These are phyloP conservation scores for Mechanitis mazaeus DNA, from an alignment of 2,888 invertebrate species.

Conservation along the genomic window DNA sequence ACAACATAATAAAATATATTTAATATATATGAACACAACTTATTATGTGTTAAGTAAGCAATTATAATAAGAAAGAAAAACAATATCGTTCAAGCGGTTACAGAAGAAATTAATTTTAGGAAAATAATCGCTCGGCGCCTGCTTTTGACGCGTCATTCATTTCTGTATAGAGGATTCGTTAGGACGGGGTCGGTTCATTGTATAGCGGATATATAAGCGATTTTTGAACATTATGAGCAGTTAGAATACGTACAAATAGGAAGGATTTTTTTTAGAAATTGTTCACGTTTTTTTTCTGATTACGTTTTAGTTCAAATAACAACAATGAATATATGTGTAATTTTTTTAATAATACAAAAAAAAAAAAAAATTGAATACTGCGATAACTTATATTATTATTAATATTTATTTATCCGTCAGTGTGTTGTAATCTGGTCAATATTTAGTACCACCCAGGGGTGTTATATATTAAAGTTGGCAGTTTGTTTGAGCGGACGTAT, in stretches of 20 bases:
- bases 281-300: no score
- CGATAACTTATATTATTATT: neutral
- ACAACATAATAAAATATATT: neutral
- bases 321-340: no score
- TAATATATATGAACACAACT: neutral
- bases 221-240: neutral
- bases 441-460: neutral
- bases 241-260: neutral
- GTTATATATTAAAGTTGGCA: slow-evolving; percentile 3
- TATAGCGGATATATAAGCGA: neutral
- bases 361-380: neutral
- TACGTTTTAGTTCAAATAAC: no score
- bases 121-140: slow-evolving; percentile 38
- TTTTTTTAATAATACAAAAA: no score
- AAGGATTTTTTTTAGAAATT: no score
- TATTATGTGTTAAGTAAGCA: slow-evolving; percentile 7
- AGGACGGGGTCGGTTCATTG: slow-evolving; percentile 7
- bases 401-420: neutral
- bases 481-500: slow-evolving; percentile 6
- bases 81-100: slow-evolving; percentile 24
- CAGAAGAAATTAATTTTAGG: slow-evolving; percentile 45
- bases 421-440: neutral
- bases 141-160: slow-evolving; percentile 49
- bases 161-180: slow-evolving; percentile 40
- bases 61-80: slow-evolving; percentile 22